A percentile compares a stretch with the other conserved stretches of the same genome.
Evolutionary conservation across 2,797 vertebrate genomes (phyloP).

Genomic region (Hoplostethus atlanticus): DNA sequence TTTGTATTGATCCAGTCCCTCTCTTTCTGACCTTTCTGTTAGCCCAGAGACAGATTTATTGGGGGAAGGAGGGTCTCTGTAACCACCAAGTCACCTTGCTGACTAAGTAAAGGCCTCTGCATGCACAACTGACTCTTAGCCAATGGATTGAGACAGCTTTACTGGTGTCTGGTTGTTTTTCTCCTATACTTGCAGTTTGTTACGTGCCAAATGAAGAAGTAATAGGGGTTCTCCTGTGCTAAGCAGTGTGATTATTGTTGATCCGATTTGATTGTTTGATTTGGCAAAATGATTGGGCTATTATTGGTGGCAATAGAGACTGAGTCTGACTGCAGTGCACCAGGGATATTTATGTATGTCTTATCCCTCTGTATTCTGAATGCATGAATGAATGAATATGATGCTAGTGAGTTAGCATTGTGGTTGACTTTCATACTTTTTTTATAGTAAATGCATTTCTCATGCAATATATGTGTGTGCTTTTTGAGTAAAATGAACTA

Average conservation of each 20-base stretch:
- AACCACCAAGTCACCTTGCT: no score
- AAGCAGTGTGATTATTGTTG: constrained; percentile 25
- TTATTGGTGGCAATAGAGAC: not conserved
- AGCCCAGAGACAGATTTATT: no score
- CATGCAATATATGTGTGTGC: not conserved
- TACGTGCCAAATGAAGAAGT: not conserved
- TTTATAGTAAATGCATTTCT: no score
- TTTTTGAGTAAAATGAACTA: not conserved
- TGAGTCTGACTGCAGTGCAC: not conserved
- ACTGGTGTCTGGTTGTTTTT: no score
- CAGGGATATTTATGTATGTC: not conserved
- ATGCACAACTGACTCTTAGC: not conserved
- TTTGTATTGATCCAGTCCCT: not conserved
- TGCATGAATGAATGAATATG: no score
- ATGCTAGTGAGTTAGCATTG: no score
- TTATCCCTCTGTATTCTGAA: not conserved
- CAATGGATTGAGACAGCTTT: not conserved
- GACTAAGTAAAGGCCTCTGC: no score
- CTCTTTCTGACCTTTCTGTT: not conserved
- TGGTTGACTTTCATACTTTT: no score
- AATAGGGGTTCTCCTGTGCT: constrained; percentile 16
- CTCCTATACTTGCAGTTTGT: not conserved
- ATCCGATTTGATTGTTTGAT: constrained; percentile 37
- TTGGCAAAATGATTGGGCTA: not conserved
- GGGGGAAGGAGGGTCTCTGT: no score